Evolutionary conservation across 2,113 vertebrate species (phyloP), one percentile per base, ranked within the genome.

Genomic region (Hystrix brachyura): DNA sequence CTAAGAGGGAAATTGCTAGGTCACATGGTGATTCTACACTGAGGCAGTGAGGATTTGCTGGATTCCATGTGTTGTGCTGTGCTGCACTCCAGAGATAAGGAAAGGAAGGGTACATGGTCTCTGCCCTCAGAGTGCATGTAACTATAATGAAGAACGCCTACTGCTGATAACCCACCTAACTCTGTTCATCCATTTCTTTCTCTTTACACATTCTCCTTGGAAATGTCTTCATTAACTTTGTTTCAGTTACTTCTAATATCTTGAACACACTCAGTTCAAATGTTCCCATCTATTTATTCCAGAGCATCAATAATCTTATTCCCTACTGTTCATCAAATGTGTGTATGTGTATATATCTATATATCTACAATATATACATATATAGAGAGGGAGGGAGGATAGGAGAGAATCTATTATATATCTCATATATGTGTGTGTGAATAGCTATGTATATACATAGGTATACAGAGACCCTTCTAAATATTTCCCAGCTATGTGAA

Each of bases 401-500:
- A 38, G 38, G 38, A 38, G 38, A 38, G 38, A 38, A 38, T 38
- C 38, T 38, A 38, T 38, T 38, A 38, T 38, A 38, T 38, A 38
- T 38, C 38, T 71, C 67, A 38, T 21, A 21, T 38, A 38, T 38
- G 38, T 43, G 9, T 69, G 34, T 18, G 15, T 69, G 29, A 10
- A 64, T 11, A 64, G 62, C 27, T 12, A 64, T 12, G 13, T 25
- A 64, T 34, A 67, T 34, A 65, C 11, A 71, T 17, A 71, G 38
- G 38, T 38, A 38, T 38, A 38, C 4, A 72, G 38, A 43, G 43
- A 43, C 38, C 29, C 34, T 94, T 67, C 67, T 48, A 91, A 18
- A 65, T 48, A 15, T 84, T 88, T 55, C n/a, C 34, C 29, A 86
- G 46, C 55, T 82, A 91, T 91, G 94, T 96, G 48, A 91, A 94